Conservation (phyloP, 2,113 vertebrate species). For the Trogon surrucura region DNA sequence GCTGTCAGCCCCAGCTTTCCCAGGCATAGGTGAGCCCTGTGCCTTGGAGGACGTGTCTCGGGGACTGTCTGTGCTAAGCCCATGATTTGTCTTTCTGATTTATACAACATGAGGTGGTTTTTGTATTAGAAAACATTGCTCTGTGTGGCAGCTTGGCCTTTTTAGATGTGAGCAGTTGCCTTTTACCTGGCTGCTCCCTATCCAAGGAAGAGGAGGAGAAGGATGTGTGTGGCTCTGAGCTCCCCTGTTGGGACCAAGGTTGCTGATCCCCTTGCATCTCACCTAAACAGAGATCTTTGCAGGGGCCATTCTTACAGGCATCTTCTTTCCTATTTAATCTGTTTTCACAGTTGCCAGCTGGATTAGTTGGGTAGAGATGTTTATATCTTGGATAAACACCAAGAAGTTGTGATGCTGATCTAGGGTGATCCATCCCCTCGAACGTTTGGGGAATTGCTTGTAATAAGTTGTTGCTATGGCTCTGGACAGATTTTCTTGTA, state of each 20-base stretch:
- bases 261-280: not conserved
- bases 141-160: not conserved
- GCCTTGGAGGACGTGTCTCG: not conserved
- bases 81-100: not conserved
- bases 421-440: not conserved
- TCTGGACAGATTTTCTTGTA: conserved; percentile 25
- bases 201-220: not conserved
- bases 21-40: fast-evolving
- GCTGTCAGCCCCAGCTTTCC: not conserved
- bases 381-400: not conserved
- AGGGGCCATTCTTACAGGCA: not conserved
- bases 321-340: not conserved
- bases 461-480: conserved; percentile 11
- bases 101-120: not conserved
- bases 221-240: not conserved
- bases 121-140: not conserved
- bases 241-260: fast-evolving
- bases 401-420: not conserved
- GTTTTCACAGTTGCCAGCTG: not conserved
- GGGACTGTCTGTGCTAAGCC: not conserved
- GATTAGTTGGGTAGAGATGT: not conserved
- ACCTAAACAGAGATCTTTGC: not conserved
- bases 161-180: not conserved
- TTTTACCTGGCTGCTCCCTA: not conserved
- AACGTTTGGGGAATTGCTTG: not conserved